phyloP scores from a whole-genome alignment of 2,797 vertebrate species.

The Acropternis orthonyx region DNA sequence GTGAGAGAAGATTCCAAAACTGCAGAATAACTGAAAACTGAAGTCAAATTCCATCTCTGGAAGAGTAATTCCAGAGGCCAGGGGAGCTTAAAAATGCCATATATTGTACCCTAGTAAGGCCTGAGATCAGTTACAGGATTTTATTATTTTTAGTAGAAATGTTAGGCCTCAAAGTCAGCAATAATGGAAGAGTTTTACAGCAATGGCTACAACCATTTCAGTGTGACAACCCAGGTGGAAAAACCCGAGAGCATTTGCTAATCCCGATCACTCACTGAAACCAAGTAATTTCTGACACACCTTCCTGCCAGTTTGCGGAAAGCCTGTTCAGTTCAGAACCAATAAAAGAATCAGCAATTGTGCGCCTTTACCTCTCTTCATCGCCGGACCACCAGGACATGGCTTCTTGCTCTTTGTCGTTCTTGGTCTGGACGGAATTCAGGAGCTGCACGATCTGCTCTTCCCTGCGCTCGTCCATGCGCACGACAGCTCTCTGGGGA shows the following conservation, averaged over 20 bases:
- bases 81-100: not conserved
- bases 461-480: constrained; percentile 93
- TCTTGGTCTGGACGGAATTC: constrained; percentile 83
- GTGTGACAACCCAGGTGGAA: fast-evolving
- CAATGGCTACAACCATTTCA: not conserved
- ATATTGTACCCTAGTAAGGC: fast-evolving
- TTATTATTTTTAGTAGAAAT: not conserved
- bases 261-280: fast-evolving
- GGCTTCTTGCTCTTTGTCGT: constrained; percentile 70
- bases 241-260: fast-evolving
- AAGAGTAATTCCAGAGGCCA: not conserved
- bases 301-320: fast-evolving
- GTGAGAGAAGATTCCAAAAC: not conserved
- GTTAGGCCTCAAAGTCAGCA: not conserved
- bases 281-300: fast-evolving
- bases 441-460: constrained; percentile 91
- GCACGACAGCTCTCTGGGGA: constrained; percentile 88
- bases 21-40: not conserved
- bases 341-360: too few species aligned
- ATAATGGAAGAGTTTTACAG: not conserved
- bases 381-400: constrained; percentile 82
- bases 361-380: constrained; percentile 74
- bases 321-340: not conserved
- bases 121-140: too few species aligned
- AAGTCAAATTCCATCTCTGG: not conserved